Conservation (phyloP, 2,888 invertebrate genomes). For the Dolichopus griseipennis region DNA sequence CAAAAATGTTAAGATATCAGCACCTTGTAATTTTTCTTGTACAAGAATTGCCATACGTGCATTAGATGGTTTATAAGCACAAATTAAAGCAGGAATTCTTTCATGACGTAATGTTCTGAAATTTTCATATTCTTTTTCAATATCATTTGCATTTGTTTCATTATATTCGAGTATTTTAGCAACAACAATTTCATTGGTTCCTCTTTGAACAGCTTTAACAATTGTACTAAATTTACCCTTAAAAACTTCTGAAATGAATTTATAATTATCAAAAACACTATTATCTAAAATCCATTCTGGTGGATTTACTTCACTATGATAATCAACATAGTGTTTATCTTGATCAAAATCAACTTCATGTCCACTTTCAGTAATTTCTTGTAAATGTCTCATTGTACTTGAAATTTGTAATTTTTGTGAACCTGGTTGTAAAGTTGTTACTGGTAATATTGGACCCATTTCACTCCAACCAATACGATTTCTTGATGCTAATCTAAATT, state of each 20-base stretch:
- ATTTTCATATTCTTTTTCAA: constrained; percentile 75
- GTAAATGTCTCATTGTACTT: constrained; percentile 74
- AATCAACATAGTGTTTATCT: constrained; percentile 58
- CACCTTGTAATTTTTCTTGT: constrained; percentile 79
- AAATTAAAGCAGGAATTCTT: constrained; percentile 67
- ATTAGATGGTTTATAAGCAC: constrained; percentile 61
- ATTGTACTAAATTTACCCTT: constrained; percentile 82
- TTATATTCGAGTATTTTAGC: constrained; percentile 72
- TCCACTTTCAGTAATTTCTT: constrained; percentile 76
- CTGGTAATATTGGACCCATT: constrained; percentile 71
- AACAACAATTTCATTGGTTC: constrained; percentile 65
- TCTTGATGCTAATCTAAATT: constrained; percentile 78
- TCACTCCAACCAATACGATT: constrained; percentile 94
- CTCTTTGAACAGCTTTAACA: constrained; percentile 69
- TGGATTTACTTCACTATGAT: constrained; percentile 63
- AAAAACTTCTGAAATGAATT: constrained; percentile 75
- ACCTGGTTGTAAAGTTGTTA: constrained; percentile 60
- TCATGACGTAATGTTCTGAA: constrained; percentile 77
- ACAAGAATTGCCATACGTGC: constrained; percentile 62
- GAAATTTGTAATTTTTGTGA: constrained; percentile 68
- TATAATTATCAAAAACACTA: constrained; percentile 65
- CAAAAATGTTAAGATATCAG: constrained; percentile 82
- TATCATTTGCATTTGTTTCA: constrained; percentile 55
- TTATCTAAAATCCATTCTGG: constrained; percentile 61
- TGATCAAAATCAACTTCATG: constrained; percentile 59